A percentile compares a stretch with the other conserved stretches of the same genome.
phyloP scores from a whole-genome alignment of 92 coral and sea anemone genomes.

The Meandrina meandrites region DNA sequence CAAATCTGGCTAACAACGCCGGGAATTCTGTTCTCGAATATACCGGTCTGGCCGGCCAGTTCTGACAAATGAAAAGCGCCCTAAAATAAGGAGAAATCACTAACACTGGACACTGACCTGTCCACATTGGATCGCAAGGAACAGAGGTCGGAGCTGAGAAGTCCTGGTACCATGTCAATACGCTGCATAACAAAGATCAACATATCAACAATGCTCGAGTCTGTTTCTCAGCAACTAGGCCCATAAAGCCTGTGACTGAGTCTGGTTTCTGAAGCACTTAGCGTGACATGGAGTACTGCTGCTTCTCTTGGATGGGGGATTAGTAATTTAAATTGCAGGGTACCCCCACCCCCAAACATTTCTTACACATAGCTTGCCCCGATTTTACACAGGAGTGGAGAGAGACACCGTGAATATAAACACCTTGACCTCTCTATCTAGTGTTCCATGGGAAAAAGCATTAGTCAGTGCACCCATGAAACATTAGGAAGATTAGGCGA shows the following conservation, averaged over 20 bases:
- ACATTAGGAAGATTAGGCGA: too few species aligned
- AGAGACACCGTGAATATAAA: too few species aligned
- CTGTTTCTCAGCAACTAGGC: too few species aligned
- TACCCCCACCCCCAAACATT: too few species aligned
- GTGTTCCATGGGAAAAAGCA: not conserved
- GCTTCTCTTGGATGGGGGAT: not conserved
- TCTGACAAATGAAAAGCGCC: too few species aligned
- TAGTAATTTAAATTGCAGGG: not conserved
- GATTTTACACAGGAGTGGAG: too few species aligned
- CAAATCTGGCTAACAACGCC: too few species aligned
- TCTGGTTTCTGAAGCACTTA: not conserved
- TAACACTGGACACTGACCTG: conserved; percentile 50
- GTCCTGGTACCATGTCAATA: conserved; percentile 95
- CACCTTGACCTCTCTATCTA: too few species aligned
- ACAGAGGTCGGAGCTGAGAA: conserved; percentile 93
- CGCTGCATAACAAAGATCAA: conserved; percentile 62
- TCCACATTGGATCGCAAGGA: conserved; percentile 92
- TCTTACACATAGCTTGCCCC: too few species aligned
- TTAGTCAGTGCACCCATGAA: not conserved
- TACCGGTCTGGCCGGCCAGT: too few species aligned
- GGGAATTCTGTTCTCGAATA: too few species aligned
- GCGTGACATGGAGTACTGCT: not conserved
- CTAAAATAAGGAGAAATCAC: not conserved
- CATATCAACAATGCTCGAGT: not conserved
- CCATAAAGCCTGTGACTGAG: not conserved